These are phyloP conservation scores for Thera obeliscata DNA, from an alignment of 2,888 invertebrate species.

Conservation along the genomic window DNA sequence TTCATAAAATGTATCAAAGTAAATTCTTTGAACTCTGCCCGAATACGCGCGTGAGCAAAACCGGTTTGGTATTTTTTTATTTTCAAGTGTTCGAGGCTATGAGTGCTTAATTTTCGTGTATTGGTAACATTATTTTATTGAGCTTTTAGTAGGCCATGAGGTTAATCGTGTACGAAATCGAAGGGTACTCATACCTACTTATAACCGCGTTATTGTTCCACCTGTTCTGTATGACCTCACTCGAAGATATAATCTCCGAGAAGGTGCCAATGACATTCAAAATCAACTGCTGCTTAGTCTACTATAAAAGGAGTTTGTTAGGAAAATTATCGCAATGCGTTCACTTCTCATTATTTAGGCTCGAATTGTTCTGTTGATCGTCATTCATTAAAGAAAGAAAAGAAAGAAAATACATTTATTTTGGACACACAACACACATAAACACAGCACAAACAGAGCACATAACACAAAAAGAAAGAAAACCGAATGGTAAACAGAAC, in stretches of 20 bases:
- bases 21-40: background rate
- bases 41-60: constrained; percentile 1
- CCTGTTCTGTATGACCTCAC: constrained; percentile 47
- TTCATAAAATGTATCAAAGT: constrained; percentile 14
- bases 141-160: constrained; percentile 21
- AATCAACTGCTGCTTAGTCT: constrained; percentile 24
- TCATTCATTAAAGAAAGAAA: too few species aligned
- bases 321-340: background rate
- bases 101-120: background rate
- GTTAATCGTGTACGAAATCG: constrained; percentile 9
- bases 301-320: background rate
- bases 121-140: constrained; percentile 1
- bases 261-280: background rate
- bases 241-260: constrained; percentile 31
- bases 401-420: too few species aligned
- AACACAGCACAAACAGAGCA: too few species aligned
- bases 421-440: too few species aligned
- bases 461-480: too few species aligned
- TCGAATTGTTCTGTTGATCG: too few species aligned
- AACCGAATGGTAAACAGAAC: too few species aligned
- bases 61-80: constrained; percentile 8
- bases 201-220: constrained; percentile 40
- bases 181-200: constrained; percentile 2
- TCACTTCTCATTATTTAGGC: too few species aligned
- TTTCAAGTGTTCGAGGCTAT: background rate